A percentile compares a stretch with the other conserved stretches of the same genome.
These are phyloP conservation scores for Trachymyrmex septentrionalis DNA, from an alignment of 1,140 invertebrate genomes.

Conservation along the genomic window DNA sequence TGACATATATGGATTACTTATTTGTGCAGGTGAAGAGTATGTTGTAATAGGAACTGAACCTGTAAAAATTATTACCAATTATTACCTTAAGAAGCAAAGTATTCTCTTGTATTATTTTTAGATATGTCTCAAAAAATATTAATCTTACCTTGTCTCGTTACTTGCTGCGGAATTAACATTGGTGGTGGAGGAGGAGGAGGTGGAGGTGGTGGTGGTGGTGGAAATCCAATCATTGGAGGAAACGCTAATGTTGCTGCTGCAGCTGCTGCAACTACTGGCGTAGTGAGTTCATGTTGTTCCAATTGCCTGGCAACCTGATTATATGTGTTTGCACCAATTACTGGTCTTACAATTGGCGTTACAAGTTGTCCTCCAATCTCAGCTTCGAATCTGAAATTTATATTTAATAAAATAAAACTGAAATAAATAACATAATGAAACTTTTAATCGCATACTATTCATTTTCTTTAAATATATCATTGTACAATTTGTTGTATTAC, in stretches of 20 bases:
- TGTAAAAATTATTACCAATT: conserved; percentile 57
- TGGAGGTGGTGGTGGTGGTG: conserved; percentile 88
- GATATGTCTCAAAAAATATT: conserved; percentile 19
- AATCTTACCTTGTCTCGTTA: conserved; percentile 83
- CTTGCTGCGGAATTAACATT: conserved; percentile 88
- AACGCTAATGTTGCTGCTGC: conserved; percentile 80
- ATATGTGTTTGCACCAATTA: conserved; percentile 90
- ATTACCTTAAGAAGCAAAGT: background rate
- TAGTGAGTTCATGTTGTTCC: conserved; percentile 86
- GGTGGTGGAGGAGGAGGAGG: conserved; percentile 87
- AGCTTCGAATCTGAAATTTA: conserved; percentile 91
- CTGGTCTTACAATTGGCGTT: conserved; percentile 87
- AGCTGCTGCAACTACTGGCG: conserved; percentile 82
- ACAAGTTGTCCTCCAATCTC: conserved; percentile 91
- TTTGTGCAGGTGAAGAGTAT: conserved; percentile 84
- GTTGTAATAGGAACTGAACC: conserved; percentile 84
- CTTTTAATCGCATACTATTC: background rate
- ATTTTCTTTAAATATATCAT: background rate
- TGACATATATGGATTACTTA: conserved; percentile 82
- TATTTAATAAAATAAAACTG: background rate
- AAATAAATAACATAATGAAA: background rate
- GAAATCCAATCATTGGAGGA: conserved; percentile 81
- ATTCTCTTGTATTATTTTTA: background rate
- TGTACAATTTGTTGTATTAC: too few species aligned
- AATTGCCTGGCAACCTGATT: conserved; percentile 89